These are phyloP conservation scores for Rhingia rostrata DNA, from an alignment of 2,888 invertebrate species.

Conservation along the genomic window DNA sequence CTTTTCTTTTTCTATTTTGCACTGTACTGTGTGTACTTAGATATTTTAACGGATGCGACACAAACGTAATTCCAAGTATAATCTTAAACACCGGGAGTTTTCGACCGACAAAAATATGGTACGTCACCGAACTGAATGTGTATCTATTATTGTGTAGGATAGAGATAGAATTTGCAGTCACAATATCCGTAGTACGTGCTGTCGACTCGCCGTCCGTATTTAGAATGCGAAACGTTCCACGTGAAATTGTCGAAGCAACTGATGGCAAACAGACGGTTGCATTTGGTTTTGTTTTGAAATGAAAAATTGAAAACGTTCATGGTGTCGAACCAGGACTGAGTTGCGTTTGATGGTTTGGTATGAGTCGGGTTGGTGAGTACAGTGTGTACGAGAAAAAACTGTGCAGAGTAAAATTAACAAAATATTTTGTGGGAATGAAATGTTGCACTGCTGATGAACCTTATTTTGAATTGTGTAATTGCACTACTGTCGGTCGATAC, in stretches of 20 bases:
- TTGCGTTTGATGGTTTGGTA: slow-evolving; percentile 21
- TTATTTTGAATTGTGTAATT: too few relatives aligned
- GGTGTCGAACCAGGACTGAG: slow-evolving; percentile 25
- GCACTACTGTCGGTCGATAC: too few relatives aligned
- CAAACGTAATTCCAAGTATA: slow-evolving; percentile 41
- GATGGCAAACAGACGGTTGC: slow-evolving; percentile 44
- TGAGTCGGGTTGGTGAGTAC: slow-evolving; percentile 19
- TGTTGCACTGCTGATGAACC: too few relatives aligned
- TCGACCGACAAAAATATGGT: slow-evolving; percentile 56
- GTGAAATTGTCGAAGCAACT: slow-evolving; percentile 54
- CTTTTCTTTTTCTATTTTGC: slow-evolving; percentile 29
- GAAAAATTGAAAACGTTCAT: background rate
- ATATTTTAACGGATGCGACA: slow-evolving; percentile 54
- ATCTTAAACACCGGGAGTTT: slow-evolving; percentile 52
- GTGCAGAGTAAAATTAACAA: background rate
- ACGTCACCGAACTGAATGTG: slow-evolving; percentile 56
- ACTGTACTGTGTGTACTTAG: slow-evolving; percentile 32
- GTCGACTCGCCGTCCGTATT: slow-evolving; percentile 48
- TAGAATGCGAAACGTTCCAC: slow-evolving; percentile 55
- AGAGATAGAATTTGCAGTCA: slow-evolving; percentile 30
- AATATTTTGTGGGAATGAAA: background rate
- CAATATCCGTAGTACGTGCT: slow-evolving; percentile 50
- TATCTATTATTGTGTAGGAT: background rate
- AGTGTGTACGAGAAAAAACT: slow-evolving; percentile 19
- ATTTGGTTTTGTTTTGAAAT: slow-evolving; percentile 58